Base-by-base conservation (phyloP, 2,888 invertebrate genomes). In the Prosopocoilus inquinatus region DNA sequence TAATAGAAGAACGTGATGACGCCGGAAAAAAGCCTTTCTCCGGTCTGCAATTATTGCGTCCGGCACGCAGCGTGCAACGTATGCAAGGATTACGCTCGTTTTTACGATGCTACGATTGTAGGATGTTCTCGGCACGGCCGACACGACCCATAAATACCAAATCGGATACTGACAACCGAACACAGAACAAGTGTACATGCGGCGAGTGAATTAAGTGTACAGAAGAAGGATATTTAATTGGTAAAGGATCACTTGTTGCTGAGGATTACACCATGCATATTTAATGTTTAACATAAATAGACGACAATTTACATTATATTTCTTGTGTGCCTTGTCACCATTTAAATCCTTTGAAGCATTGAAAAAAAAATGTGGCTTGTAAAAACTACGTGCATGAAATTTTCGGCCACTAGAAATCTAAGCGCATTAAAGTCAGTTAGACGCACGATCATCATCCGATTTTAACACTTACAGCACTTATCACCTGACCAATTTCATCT, bases 101-200 rank as follows among this genome's bases (percentile, higher is more conserved):
- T 49, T 49, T 48, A 44, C 57, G 61, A 61, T 61, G 57, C 58
- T 58, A 50, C 61, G 61, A 58, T 61, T 58, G 55, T 53, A 54
- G 57, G 54, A 53, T 61, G 61, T 61, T 58, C 53, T 53, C 61
- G 52, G 57, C 28, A 48, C 28, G 50, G 50, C 49, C 20, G 54
- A 61, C 61, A 61, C 50, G 57, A 47, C 44, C 54, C 61, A 61
- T 61, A 61, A 61, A 61, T 61, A 59, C 51, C 53, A 50, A 45
- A 55, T 51, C 47, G 50, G 57, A 61, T 55, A 55, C 58, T 51
- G 61, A 61, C 61, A 61, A 58, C 54, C 50, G 53, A 61, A 59
- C 61, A 52, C 50, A 36, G 55, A 53, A 61, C 60, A 58, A 52
- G 58, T 55, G 57, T 57, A 52, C 44, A 43, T 50, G 49, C 52